Percentiles rank a stretch among this genome's conserved stretches.
Evolutionary conservation across 2,113 vertebrate species (phyloP).

Genomic region (Muntiacus muntjak): DNA sequence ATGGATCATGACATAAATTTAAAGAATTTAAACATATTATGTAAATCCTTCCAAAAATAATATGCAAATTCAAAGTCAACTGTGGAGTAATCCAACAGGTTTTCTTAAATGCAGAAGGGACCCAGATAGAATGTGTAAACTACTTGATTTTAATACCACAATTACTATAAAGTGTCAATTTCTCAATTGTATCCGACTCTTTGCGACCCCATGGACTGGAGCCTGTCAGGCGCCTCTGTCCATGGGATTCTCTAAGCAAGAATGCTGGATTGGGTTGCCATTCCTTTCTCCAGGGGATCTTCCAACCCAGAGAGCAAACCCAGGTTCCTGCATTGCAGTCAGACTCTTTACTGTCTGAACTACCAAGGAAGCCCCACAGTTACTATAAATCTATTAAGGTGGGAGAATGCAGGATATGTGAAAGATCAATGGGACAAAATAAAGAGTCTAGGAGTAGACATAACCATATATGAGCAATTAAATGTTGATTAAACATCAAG

Average conservation of each 20-base stretch:
- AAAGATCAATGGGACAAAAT: neutral
- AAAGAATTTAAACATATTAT: neutral
- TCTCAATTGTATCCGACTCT: accelerated
- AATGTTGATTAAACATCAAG: neutral
- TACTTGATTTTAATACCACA: neutral
- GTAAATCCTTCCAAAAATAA: neutral
- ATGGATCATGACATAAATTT: neutral
- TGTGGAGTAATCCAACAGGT: neutral
- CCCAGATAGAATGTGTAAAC: neutral
- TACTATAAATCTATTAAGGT: neutral
- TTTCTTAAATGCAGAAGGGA: neutral
- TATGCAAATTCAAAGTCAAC: neutral
- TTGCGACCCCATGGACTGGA: neutral
- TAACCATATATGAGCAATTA: neutral
- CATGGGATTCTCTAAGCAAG: neutral
- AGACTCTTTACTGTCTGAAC: neutral
- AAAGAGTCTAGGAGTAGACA: neutral
- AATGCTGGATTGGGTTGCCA: neutral
- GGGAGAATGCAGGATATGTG: neutral
- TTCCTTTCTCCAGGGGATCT: neutral
- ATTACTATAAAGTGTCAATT: neutral
- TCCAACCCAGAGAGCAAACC: neutral
- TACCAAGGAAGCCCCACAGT: neutral
- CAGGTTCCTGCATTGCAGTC: neutral
- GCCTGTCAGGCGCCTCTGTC: neutral